Evolutionary conservation across 1,140 invertebrate species (phyloP).

Genomic region (Physella acuta): DNA sequence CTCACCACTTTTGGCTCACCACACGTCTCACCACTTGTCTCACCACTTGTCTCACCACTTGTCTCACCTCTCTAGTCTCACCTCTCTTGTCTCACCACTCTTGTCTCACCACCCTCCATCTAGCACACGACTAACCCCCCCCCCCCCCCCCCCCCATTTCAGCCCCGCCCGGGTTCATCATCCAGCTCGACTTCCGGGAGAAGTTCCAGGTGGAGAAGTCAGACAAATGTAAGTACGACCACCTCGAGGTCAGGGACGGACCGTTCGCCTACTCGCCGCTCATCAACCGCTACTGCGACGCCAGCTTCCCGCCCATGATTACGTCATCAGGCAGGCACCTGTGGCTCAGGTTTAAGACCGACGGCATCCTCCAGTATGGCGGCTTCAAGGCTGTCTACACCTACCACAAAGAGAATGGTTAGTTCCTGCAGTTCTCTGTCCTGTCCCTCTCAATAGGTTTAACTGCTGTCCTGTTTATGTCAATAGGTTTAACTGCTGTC

Average conservation of each 20-base stretch:
- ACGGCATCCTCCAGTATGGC: constrained; percentile 79
- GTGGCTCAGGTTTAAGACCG: constrained; percentile 82
- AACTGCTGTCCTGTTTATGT: no score
- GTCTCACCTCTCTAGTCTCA: no score
- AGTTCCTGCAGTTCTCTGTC: no score
- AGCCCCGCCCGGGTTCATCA: constrained; percentile 74
- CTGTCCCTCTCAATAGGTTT: no score
- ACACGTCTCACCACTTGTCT: no score
- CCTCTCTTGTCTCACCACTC: no score
- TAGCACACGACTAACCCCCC: no score
- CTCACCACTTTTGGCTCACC: no score
- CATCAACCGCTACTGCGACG: constrained; percentile 73
- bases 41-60: no score
- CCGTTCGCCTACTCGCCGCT: constrained; percentile 79
- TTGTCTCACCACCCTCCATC: no score
- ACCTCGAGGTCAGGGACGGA: constrained; percentile 80
- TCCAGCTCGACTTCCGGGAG: constrained; percentile 81
- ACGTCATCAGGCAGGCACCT: constrained; percentile 75
- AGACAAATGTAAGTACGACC: constrained; percentile 76
- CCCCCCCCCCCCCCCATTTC: constrained; percentile 46
- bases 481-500: no score
- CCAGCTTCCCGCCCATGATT: constrained; percentile 75
- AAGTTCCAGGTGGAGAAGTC: constrained; percentile 77
- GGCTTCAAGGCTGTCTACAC: constrained; percentile 81
- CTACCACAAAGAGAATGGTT: constrained; percentile 39